Percentiles rank a stretch among this genome's conserved stretches.
Conservation (phyloP, 2,113 vertebrate species). For the Sinocyclocheilus anshuiensis region DNA sequence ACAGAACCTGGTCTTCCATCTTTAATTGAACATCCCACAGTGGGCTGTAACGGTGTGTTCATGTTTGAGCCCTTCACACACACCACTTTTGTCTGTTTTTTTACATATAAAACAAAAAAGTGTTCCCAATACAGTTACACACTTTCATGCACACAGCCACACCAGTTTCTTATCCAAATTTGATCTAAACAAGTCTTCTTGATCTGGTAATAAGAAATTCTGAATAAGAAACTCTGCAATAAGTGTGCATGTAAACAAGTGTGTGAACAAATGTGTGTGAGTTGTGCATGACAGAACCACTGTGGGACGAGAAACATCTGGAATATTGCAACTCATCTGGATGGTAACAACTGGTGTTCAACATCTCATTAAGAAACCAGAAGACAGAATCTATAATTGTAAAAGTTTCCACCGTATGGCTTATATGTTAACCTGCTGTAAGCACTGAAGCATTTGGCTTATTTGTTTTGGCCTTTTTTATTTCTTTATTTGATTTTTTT, state of each 20-base stretch:
- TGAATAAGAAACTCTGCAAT: slow-evolving; percentile 52
- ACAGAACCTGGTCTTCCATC: slow-evolving; percentile 74
- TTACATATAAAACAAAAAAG: neutral
- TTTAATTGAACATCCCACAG: slow-evolving; percentile 58
- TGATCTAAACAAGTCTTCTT: neutral
- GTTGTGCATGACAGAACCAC: slow-evolving; percentile 43
- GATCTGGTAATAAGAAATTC: slow-evolving; percentile 7
- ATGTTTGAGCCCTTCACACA: slow-evolving; percentile 47
- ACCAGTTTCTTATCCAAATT: slow-evolving; percentile 14
- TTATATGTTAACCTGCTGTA: slow-evolving; percentile 39
- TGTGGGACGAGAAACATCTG: slow-evolving; percentile 41
- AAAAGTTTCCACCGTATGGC: slow-evolving; percentile 63
- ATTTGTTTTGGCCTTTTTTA: slow-evolving; percentile 56
- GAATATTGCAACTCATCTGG: slow-evolving; percentile 38
- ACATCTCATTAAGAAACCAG: slow-evolving; percentile 26
- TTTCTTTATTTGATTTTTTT: slow-evolving; percentile 25
- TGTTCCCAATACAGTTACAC: neutral
- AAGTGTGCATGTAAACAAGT: slow-evolving; percentile 41
- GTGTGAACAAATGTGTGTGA: slow-evolving; percentile 15
- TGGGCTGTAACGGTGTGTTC: slow-evolving; percentile 56
- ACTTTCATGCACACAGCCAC: slow-evolving; percentile 36
- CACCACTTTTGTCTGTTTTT: slow-evolving; percentile 26
- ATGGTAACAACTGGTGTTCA: slow-evolving; percentile 40
- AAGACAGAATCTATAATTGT: slow-evolving; percentile 69
- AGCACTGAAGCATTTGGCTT: slow-evolving; percentile 62